phyloP scores from a whole-genome alignment of 1,140 invertebrate genomes.

The Limonius californicus region DNA sequence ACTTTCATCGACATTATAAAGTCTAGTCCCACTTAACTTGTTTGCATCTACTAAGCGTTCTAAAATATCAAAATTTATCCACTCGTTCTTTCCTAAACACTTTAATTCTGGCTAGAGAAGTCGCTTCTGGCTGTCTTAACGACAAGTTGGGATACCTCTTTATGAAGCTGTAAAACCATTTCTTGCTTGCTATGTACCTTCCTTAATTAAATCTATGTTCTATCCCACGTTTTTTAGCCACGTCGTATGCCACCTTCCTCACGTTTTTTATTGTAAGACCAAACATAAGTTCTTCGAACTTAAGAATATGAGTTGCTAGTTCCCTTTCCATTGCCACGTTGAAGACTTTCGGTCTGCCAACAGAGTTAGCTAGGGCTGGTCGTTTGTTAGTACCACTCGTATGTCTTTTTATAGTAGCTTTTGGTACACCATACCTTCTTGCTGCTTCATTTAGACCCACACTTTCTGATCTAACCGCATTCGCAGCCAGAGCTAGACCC shows the following conservation, averaged over 20 bases:
- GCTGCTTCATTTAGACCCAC: background rate
- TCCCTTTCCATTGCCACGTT: background rate
- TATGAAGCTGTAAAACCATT: conserved; percentile 33
- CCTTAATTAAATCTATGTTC: background rate
- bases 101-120: conserved; percentile 29
- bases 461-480: background rate
- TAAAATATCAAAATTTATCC: conserved; percentile 32
- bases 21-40: conserved; percentile 29
- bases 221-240: background rate
- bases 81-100: conserved; percentile 29
- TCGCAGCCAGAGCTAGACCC: background rate
- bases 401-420: background rate
- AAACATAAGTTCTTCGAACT: conserved; percentile 6
- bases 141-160: conserved; percentile 28
- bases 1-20: conserved; percentile 47
- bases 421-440: background rate
- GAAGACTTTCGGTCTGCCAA: background rate
- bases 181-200: conserved; percentile 27
- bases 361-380: background rate
- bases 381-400: background rate
- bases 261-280: background rate
- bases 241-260: conserved; percentile 7
- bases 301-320: background rate
- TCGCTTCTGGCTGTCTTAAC: conserved; percentile 31
- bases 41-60: conserved; percentile 20